Conservation (phyloP, 2,797 vertebrate species). For the Coendou prehensilis region DNA sequence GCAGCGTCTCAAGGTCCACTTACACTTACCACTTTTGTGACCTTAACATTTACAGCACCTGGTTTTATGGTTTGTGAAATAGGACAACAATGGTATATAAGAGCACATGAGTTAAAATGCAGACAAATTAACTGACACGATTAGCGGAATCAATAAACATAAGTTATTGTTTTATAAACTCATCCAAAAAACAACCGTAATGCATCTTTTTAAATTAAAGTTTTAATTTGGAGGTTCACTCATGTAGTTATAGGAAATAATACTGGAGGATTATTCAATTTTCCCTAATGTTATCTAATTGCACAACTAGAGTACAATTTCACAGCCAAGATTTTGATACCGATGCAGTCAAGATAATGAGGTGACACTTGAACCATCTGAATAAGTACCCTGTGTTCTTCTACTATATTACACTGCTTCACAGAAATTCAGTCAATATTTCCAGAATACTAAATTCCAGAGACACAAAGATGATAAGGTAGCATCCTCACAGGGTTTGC, state of each 20-base stretch:
- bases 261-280: not conserved
- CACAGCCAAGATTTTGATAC: not conserved
- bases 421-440: not conserved
- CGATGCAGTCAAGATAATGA: not conserved
- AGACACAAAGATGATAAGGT: not conserved
- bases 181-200: not conserved
- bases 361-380: not conserved
- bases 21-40: not conserved
- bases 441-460: not conserved
- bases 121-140: not conserved
- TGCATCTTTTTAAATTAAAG: not conserved
- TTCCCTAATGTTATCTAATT: not conserved
- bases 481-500: not conserved
- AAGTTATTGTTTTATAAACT: not conserved
- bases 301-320: not conserved
- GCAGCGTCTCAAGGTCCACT: accelerated
- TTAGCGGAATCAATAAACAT: not conserved
- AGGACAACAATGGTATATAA: not conserved
- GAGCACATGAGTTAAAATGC: too few species aligned
- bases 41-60: not conserved
- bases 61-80: not conserved
- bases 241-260: not conserved
- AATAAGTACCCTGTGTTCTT: not conserved
- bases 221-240: not conserved
- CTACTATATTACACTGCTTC: not conserved